Conservation (phyloP, 30 jellyfish, hydroid and myxozoan species). For the Turritopsis dohrnii region DNA sequence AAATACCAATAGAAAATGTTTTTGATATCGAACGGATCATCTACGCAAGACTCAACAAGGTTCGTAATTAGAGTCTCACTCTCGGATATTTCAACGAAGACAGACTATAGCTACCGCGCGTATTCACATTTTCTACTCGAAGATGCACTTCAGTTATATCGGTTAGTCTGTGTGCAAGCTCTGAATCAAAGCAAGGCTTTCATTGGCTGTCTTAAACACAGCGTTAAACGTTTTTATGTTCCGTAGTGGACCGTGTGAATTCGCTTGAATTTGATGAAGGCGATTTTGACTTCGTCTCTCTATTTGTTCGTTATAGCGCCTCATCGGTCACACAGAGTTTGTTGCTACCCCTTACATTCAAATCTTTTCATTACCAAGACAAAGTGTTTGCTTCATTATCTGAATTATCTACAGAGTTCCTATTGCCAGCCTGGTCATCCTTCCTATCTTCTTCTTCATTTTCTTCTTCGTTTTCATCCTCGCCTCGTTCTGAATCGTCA, state of each 20-base stretch:
- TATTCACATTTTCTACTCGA: neutral
- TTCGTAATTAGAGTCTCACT: no score
- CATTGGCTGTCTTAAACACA: neutral
- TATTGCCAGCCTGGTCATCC: neutral
- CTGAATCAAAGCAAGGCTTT: neutral
- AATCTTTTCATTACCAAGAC: neutral
- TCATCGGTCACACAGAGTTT: no score
- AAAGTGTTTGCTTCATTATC: neutral
- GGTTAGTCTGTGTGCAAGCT: neutral
- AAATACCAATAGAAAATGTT: neutral
- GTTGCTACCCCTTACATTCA: neutral
- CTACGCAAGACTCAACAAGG: no score
- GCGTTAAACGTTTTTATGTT: neutral
- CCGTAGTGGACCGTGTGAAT: no score
- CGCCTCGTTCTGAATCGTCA: neutral
- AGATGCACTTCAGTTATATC: neutral
- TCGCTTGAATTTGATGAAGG: neutral
- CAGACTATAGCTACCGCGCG: neutral
- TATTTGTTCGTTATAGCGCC: neutral
- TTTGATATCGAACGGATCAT: no score
- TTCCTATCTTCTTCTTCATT: neutral
- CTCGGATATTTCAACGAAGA: no score
- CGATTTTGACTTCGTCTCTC: neutral
- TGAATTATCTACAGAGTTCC: neutral
- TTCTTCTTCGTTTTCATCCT: conserved; percentile 2